phyloP scores from a whole-genome alignment of 2,113 vertebrate species.

The Marmota monax region DNA sequence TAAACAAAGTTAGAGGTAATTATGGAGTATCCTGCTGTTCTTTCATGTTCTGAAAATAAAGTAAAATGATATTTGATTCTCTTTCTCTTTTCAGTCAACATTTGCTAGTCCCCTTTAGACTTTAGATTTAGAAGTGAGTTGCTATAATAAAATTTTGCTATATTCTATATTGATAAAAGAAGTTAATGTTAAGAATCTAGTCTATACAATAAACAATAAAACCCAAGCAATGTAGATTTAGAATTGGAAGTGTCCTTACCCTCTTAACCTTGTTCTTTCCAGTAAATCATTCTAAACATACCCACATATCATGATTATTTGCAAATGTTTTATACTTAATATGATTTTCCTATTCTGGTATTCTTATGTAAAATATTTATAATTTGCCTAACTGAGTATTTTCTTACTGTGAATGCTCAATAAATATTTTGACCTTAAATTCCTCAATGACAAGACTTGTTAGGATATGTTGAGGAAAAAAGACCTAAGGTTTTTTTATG shows the following conservation, averaged over 20 bases:
- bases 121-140: conserved; percentile 31
- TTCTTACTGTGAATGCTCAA: background rate
- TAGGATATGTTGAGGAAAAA: background rate
- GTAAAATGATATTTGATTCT: background rate
- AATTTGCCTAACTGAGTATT: background rate
- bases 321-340: background rate
- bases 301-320: background rate
- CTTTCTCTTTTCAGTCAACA: background rate
- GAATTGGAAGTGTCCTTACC: background rate
- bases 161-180: background rate
- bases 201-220: background rate
- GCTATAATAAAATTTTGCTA: background rate
- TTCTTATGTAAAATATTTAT: conserved; percentile 1
- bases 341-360: background rate
- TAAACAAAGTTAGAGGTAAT: background rate
- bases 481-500: background rate
- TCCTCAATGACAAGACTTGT: background rate
- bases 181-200: background rate
- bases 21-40: background rate
- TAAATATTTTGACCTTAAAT: conserved; percentile 36
- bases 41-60: conserved; percentile 44
- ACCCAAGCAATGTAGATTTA: background rate
- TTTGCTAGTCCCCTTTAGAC: background rate
- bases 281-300: background rate
- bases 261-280: background rate